phyloP scores from a whole-genome alignment of 2,888 invertebrate genomes.

The Macropis europaea region DNA sequence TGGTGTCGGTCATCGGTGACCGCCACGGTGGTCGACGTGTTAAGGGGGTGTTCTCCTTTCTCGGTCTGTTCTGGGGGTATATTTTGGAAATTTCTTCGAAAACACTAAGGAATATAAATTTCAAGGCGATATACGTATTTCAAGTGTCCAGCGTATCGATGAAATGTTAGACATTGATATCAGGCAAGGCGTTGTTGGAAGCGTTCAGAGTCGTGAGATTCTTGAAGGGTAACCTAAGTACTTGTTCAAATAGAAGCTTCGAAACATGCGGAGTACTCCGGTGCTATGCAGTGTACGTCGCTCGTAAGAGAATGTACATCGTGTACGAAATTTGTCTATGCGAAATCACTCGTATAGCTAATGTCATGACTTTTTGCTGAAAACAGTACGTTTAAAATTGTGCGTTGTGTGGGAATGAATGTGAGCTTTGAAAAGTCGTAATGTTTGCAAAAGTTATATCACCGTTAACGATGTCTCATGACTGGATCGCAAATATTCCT shows the following conservation, averaged over 20 bases:
- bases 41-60: too few species aligned
- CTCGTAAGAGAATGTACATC: slow-evolving; percentile 9
- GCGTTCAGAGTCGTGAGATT: slow-evolving; percentile 19
- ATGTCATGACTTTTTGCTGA: background rate
- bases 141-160: background rate
- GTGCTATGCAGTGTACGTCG: background rate
- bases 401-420: too few species aligned
- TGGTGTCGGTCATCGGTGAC: too few species aligned
- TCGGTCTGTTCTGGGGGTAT: too few species aligned
- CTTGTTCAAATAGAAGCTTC: slow-evolving; percentile 45
- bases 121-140: background rate
- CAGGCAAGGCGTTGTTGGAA: slow-evolving; percentile 18
- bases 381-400: too few species aligned
- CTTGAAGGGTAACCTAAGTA: slow-evolving; percentile 26
- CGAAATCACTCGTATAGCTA: background rate
- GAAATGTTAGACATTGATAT: slow-evolving; percentile 35
- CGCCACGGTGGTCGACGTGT: too few species aligned
- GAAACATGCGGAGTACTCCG: slow-evolving; percentile 22
- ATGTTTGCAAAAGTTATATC: too few species aligned
- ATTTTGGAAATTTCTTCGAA: too few species aligned
- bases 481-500: too few species aligned
- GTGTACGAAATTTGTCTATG: background rate
- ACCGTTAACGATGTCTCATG: too few species aligned
- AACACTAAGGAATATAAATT: too few species aligned
- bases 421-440: too few species aligned